These are phyloP conservation scores for Chiloscyllium plagiosum DNA, from an alignment of 2,113 vertebrate species.

Conservation along the genomic window DNA sequence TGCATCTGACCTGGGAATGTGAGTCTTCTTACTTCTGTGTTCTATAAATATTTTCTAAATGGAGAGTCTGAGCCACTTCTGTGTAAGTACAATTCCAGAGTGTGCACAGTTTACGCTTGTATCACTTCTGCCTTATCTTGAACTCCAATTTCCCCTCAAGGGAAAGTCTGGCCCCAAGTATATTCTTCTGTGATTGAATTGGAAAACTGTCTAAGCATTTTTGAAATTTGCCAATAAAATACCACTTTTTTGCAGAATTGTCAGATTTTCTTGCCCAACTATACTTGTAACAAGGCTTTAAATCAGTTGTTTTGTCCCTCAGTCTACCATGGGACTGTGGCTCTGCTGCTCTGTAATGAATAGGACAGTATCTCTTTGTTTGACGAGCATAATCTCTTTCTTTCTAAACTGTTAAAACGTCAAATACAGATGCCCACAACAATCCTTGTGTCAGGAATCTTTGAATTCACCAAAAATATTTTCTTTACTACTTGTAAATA, in stretches of 20 bases:
- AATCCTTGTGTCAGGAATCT: neutral
- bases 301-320: neutral
- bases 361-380: constrained; percentile 18
- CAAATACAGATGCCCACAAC: neutral
- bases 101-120: neutral
- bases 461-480: neutral
- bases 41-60: neutral
- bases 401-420: neutral
- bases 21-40: neutral
- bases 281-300: neutral
- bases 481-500: neutral
- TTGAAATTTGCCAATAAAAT: neutral
- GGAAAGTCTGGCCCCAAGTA: neutral
- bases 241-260: neutral
- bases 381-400: neutral
- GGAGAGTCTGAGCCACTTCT: neutral
- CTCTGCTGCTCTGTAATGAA: neutral
- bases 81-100: neutral
- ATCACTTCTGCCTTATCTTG: neutral
- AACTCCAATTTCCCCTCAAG: neutral
- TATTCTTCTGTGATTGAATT: neutral
- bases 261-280: neutral
- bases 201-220: neutral
- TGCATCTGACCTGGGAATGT: neutral
- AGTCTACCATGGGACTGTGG: neutral